A percentile compares a stretch with the other conserved stretches of the same genome.
These are phyloP conservation scores for Drosophila greeni DNA, from an alignment of 2,888 invertebrate genomes.

Conservation along the genomic window DNA sequence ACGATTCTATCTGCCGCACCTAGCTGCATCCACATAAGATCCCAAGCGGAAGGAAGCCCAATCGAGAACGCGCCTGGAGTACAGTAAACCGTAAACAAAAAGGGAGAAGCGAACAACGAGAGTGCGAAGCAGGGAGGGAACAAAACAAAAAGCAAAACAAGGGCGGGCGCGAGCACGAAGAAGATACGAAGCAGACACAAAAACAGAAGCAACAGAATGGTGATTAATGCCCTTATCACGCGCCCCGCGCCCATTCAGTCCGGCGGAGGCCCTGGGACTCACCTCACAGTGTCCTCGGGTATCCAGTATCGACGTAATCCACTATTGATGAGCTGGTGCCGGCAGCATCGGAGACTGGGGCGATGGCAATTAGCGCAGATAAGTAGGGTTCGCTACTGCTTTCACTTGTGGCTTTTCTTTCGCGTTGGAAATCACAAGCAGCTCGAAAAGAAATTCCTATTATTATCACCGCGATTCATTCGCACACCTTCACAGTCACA, in stretches of 20 bases:
- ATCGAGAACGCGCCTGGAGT: slow-evolving; percentile 2
- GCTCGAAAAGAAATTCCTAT: slow-evolving; percentile 52
- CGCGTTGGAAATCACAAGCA: slow-evolving; percentile 53
- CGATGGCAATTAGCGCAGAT: slow-evolving; percentile 20
- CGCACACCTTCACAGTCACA: background rate
- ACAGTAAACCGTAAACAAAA: slow-evolving; percentile 9
- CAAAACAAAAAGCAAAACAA: slow-evolving; percentile 10
- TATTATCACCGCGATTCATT: slow-evolving; percentile 47
- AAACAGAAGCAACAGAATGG: slow-evolving; percentile 22
- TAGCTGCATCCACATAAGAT: background rate
- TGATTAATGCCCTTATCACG: slow-evolving; percentile 21
- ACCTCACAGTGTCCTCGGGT: slow-evolving; percentile 6
- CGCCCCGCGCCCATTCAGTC: background rate
- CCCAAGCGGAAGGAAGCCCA: background rate
- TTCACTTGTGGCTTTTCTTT: slow-evolving; percentile 38
- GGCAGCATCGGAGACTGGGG: slow-evolving; percentile 1
- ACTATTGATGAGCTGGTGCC: slow-evolving; percentile 6
- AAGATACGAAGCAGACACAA: slow-evolving; percentile 3
- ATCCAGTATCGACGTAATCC: slow-evolving; percentile 15
- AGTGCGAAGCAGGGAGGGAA: background rate
- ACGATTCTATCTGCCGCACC: background rate
- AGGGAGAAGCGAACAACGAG: slow-evolving; percentile 2
- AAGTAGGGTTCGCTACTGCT: slow-evolving; percentile 21
- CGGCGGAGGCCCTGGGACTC: background rate
- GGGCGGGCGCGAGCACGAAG: slow-evolving; percentile 7